Base-by-base conservation (phyloP, 2,888 invertebrate species). In the Ommatoiulus sabulosus region DNA sequence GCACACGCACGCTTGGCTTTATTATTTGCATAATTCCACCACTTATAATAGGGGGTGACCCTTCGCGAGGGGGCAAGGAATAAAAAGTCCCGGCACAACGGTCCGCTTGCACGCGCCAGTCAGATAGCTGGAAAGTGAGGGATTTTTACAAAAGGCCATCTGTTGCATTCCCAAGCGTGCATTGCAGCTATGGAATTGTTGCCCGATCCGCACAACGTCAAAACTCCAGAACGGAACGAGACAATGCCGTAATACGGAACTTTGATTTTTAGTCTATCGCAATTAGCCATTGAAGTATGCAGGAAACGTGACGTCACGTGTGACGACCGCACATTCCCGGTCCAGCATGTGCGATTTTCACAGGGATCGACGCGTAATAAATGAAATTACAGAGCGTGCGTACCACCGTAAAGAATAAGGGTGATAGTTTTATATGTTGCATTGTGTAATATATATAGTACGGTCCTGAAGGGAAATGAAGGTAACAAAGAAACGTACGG, bases 21-120 rank as follows among this genome's bases (percentile, higher is more conserved):
- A 57, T 57, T 57, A 57, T 57, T 57, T 57, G 57, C 57, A 57
- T 57, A 57, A 57, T 57, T 57, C 57, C 57, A 57, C 57, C 57
- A 57, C 57, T 57, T 57, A 57, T 57, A 57, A 57, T 57, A 57
- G 57, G 57, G 57, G 57, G 57, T 57, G 57, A 57, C 57, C 57
- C 57, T 17, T 17, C 57, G 15, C 12, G 17, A 12, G 57, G 57
- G 57, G 57, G 17, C 15, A 57, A 12, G 17, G 17, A 57, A 17
- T 17, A 17, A 57, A 57, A 57, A 57, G 57, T 1, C 57, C 57
- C 57, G 57, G 57, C 57, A 57, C 57, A 57, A 57, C 57, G 57
- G 57, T 57, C 17, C 17, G 57, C 57, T 12, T 57, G 57, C 57
- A 57, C 57, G 57, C 57, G 17, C 15, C 57, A 57, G 57, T 57